Evolutionary conservation across 2,888 invertebrate species (phyloP).

Genomic region (Hedya salicella): DNA sequence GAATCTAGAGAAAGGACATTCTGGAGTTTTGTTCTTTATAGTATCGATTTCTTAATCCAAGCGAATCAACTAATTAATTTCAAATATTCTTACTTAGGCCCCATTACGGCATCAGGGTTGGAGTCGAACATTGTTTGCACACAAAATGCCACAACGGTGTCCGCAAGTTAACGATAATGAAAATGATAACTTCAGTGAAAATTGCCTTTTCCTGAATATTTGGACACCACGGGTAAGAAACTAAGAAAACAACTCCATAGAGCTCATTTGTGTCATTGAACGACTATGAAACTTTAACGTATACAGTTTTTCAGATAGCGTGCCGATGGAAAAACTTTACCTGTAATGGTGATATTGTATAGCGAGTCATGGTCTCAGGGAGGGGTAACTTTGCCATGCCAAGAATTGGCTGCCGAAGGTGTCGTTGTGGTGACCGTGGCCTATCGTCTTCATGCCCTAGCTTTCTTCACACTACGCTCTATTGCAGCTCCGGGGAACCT

Average conservation of each 20-base stretch:
- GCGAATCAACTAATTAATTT: not conserved
- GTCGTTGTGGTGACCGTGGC: conserved; percentile 88
- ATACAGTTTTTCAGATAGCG: conserved; percentile 71
- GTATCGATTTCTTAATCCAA: too few species aligned
- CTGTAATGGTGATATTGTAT: conserved; percentile 89
- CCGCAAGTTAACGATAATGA: conserved; percentile 80
- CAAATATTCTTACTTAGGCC: conserved; percentile 74
- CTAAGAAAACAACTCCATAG: not conserved
- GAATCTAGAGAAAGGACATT: too few species aligned
- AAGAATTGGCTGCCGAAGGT: conserved; percentile 89
- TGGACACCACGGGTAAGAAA: conserved; percentile 92
- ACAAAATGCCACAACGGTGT: conserved; percentile 88
- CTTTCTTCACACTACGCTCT: conserved; percentile 86
- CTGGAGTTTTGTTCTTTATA: too few species aligned
- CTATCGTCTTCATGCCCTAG: conserved; percentile 89
- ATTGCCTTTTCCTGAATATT: conserved; percentile 95
- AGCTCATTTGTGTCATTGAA: not conserved
- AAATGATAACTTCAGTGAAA: conserved; percentile 85
- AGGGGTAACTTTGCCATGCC: conserved; percentile 85
- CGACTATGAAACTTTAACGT: conserved; percentile 36
- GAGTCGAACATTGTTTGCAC: conserved; percentile 89
- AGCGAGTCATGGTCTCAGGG: conserved; percentile 85
- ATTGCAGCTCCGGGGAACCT: conserved; percentile 90
- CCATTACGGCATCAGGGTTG: conserved; percentile 89
- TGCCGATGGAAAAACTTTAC: conserved; percentile 82